Evolutionary conservation across 1,140 invertebrate genomes (phyloP), one percentile per base, ranked within the genome.

Genomic region (Sinella curviseta): DNA sequence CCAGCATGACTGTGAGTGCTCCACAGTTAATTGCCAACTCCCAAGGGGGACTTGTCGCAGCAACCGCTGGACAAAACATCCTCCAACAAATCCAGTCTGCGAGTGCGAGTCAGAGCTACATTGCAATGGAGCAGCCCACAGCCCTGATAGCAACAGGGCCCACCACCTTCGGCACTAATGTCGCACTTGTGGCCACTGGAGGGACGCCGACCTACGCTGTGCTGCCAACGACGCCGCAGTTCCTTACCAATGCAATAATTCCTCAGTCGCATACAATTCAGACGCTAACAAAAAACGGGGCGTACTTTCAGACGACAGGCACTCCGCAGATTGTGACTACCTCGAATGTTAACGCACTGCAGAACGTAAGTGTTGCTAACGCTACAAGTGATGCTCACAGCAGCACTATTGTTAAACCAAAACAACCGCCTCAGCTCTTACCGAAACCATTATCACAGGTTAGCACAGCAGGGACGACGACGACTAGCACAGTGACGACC

Each of bases 201-300:
- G 78, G 65, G n/a, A 67, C 54, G 28, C 81, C 81, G 0, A 81
- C 80, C 3, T 84, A 82, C 70, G 77, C 78, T 24, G 80, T 84
- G 20, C 31, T 55, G 30, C 81, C 81, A 16, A 73, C 81, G 1
- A 73, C 73, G 20, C 48, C 78, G 1, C 78, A 78, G 26, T 60
- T 84, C 16, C 80, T 84, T 60, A 76, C 81, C 3, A 82, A 81
- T 77, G 70, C 81, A 70, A 81, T 84, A 57, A 78, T 77, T 36
- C 67, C 78, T 57, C 83, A 84, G 65, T 81, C 81, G n/a, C 82
- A 82, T 57, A 70, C 77, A 26, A 75, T 82, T 77, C 79, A 80
- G 54, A 65, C 81, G n/a, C 36, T 83, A 26, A 77, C 79, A 36
- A 83, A 83, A 74, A 80, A 80, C 73, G 83, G 81, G 30, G 78